phyloP scores from a whole-genome alignment of 1,140 invertebrate genomes.

The Holotrichia oblita region DNA sequence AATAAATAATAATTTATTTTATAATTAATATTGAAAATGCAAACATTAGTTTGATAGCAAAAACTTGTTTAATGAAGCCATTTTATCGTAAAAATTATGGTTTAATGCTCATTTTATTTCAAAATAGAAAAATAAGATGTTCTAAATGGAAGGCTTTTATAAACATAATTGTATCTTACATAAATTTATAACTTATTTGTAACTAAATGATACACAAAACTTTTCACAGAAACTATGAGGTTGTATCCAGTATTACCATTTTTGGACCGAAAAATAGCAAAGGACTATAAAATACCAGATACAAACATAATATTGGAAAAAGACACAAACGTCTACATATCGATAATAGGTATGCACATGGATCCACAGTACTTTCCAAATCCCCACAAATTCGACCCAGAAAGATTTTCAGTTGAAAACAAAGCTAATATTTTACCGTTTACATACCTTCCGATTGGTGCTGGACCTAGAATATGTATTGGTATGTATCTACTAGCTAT shows the following conservation, averaged over 20 bases:
- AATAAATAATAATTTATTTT: too few relatives aligned
- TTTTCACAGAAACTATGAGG: conserved; percentile 48
- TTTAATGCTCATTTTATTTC: too few relatives aligned
- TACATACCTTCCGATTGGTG: conserved; percentile 68
- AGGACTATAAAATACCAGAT: conserved; percentile 59
- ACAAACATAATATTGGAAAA: conserved; percentile 48
- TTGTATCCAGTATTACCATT: conserved; percentile 46
- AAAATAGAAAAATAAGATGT: too few relatives aligned
- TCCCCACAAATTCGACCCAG: conserved; percentile 72
- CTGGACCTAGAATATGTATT: conserved; percentile 70
- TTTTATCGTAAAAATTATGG: too few relatives aligned
- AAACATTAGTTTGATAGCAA: too few relatives aligned
- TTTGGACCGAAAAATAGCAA: conserved; percentile 57
- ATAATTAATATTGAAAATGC: too few relatives aligned
- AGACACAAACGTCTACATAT: conserved; percentile 57
- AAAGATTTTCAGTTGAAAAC: conserved; percentile 65
- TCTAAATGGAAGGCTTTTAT: too few relatives aligned
- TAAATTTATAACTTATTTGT: too few relatives aligned
- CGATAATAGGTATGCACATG: conserved; percentile 56
- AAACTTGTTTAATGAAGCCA: too few relatives aligned
- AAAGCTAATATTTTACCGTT: conserved; percentile 46
- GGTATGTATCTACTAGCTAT: conserved; percentile 57
- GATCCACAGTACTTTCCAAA: conserved; percentile 67
- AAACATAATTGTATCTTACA: too few relatives aligned
- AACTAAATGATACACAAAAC: too few relatives aligned